These are phyloP conservation scores for Elegia similella DNA, from an alignment of 2,888 invertebrate species.

Conservation along the genomic window DNA sequence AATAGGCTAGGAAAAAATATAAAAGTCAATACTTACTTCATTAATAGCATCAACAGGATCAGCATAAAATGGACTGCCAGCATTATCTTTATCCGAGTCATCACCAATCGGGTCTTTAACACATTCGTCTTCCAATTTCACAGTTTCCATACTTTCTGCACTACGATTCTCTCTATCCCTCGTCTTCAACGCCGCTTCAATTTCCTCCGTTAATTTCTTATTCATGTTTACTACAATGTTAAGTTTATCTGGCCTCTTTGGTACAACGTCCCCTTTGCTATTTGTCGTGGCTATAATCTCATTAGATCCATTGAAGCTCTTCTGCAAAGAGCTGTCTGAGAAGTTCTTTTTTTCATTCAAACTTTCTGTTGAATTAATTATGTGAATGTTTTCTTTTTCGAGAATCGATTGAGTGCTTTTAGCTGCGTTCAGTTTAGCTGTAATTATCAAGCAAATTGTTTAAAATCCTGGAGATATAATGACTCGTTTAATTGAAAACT, in stretches of 20 bases:
- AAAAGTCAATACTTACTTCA: conserved; percentile 70
- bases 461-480: not conserved
- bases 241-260: conserved; percentile 76
- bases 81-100: conserved; percentile 81
- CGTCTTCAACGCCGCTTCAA: conserved; percentile 66
- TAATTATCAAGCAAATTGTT: conserved; percentile 29
- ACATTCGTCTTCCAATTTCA: conserved; percentile 69
- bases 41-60: conserved; percentile 93
- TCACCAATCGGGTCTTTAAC: conserved; percentile 51
- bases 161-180: conserved; percentile 66
- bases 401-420: conserved; percentile 73
- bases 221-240: conserved; percentile 74
- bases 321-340: conserved; percentile 64
- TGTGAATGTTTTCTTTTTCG: conserved; percentile 71
- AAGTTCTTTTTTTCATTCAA: conserved; percentile 64
- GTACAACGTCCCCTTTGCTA: conserved; percentile 70
- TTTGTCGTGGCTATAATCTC: conserved; percentile 77
- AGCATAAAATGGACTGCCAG: conserved; percentile 93
- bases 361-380: conserved; percentile 68
- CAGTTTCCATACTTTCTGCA: conserved; percentile 75
- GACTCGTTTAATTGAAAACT: not conserved
- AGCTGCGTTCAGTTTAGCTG: conserved; percentile 69
- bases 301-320: conserved; percentile 62
- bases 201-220: conserved; percentile 75
- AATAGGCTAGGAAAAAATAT: too few relatives aligned